Evolutionary conservation across 2,888 invertebrate species (phyloP).

Genomic region (Lithodes maja): DNA sequence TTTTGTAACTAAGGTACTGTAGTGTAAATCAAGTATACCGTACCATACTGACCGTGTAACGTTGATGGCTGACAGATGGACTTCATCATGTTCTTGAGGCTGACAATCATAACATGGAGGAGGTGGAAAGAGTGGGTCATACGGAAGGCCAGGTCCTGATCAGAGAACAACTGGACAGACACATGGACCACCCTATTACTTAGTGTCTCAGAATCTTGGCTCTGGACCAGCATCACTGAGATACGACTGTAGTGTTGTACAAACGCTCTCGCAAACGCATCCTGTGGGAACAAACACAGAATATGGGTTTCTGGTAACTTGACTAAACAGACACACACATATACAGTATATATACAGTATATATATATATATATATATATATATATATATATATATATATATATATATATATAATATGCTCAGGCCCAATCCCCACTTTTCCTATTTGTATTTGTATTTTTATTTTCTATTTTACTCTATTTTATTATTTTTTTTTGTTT

Average conservation of each 20-base stretch:
- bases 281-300: slow-evolving; percentile 77
- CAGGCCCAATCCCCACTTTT: too few relatives aligned
- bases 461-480: too few relatives aligned
- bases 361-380: too few relatives aligned
- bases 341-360: too few relatives aligned
- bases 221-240: slow-evolving; percentile 90
- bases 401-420: too few relatives aligned
- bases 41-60: slow-evolving; percentile 82
- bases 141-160: slow-evolving; percentile 90
- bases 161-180: slow-evolving; percentile 96
- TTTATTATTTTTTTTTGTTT: too few relatives aligned
- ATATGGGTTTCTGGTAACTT: too few relatives aligned
- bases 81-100: slow-evolving; percentile 93
- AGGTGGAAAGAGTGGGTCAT: slow-evolving; percentile 94
- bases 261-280: slow-evolving; percentile 93
- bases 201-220: slow-evolving; percentile 90
- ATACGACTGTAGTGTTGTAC: slow-evolving; percentile 97
- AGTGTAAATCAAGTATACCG: too few relatives aligned
- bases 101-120: slow-evolving; percentile 93
- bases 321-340: too few relatives aligned
- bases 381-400: too few relatives aligned
- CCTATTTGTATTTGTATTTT: too few relatives aligned
- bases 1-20: too few relatives aligned
- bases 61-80: slow-evolving; percentile 91
- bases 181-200: slow-evolving; percentile 98